phyloP scores from a whole-genome alignment of 2,888 invertebrate genomes.

The Latrodectus elegans region DNA sequence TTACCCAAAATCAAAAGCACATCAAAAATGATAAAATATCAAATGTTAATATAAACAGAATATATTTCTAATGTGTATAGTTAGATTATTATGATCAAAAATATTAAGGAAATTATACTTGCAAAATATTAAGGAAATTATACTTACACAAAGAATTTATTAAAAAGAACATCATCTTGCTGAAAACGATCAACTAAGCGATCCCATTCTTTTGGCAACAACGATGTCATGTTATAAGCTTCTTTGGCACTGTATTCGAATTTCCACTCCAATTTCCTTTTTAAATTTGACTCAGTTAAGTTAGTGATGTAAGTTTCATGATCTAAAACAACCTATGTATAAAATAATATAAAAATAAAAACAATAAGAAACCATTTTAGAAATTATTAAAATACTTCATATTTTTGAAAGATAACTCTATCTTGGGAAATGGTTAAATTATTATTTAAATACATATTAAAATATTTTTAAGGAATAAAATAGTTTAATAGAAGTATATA shows the following conservation, averaged over 20 bases:
- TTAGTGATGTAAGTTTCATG: constrained; percentile 98
- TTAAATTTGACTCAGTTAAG: constrained; percentile 88
- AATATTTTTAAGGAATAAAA: background rate
- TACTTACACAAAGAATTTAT: constrained; percentile 86
- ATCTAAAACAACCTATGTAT: constrained; percentile 82
- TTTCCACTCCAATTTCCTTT: constrained; percentile 84
- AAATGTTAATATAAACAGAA: too few species aligned
- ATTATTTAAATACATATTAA: background rate
- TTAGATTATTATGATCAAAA: too few species aligned
- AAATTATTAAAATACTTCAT: background rate
- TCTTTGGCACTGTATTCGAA: constrained; percentile 82
- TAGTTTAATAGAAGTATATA: background rate
- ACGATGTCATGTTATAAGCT: constrained; percentile 88
- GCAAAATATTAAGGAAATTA: background rate
- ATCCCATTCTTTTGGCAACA: constrained; percentile 94
- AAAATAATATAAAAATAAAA: background rate
- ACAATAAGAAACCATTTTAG: background rate
- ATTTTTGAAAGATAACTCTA: background rate
- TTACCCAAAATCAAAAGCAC: too few species aligned
- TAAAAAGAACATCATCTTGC: constrained; percentile 88
- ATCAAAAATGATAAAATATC: too few species aligned
- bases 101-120: background rate
- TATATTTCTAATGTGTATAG: too few species aligned
- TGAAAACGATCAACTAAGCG: constrained; percentile 90
- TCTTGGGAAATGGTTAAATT: too few species aligned